These are phyloP conservation scores for Mionectes macconnelli DNA, from an alignment of 2,113 vertebrate genomes.

Conservation along the genomic window DNA sequence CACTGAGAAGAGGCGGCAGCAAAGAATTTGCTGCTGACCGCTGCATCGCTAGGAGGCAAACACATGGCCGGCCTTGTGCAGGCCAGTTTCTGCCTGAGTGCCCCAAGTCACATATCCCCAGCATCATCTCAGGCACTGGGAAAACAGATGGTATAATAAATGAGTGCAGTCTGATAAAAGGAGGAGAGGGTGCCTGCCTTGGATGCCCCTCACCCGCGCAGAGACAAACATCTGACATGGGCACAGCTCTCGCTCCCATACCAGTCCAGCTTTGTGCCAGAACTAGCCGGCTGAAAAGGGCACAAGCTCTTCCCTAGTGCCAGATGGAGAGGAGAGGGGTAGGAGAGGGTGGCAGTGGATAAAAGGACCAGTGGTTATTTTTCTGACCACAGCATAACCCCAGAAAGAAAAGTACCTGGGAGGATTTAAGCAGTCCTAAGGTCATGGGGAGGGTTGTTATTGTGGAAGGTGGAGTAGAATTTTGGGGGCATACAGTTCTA, in stretches of 20 bases:
- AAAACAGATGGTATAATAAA: constrained; percentile 75
- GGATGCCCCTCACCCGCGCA: not conserved
- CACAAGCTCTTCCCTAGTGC: not conserved
- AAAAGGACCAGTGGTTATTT: not conserved
- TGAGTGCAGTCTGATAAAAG: constrained; percentile 19
- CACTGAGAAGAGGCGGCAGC: constrained; percentile 54
- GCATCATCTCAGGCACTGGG: constrained; percentile 68
- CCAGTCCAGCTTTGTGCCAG: not conserved
- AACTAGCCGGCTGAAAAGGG: not conserved
- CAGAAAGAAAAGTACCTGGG: not conserved
- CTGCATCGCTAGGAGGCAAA: constrained; percentile 69
- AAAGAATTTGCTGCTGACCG: constrained; percentile 72
- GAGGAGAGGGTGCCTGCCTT: constrained; percentile 52
- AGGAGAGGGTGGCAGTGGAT: not conserved
- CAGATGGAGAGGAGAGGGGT: not conserved
- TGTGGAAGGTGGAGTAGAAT: not conserved
- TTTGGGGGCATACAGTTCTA: not conserved
- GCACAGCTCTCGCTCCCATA: not conserved
- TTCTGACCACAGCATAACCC: not conserved
- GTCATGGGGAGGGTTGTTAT: not conserved
- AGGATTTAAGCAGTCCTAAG: not conserved
- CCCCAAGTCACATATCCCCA: constrained; percentile 60
- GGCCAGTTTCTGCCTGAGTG: constrained; percentile 71
- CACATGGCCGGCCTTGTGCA: constrained; percentile 70
- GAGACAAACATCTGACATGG: not conserved